These are phyloP conservation scores for Actinemys pallida DNA, from an alignment of 2,113 vertebrate species.

Conservation along the genomic window DNA sequence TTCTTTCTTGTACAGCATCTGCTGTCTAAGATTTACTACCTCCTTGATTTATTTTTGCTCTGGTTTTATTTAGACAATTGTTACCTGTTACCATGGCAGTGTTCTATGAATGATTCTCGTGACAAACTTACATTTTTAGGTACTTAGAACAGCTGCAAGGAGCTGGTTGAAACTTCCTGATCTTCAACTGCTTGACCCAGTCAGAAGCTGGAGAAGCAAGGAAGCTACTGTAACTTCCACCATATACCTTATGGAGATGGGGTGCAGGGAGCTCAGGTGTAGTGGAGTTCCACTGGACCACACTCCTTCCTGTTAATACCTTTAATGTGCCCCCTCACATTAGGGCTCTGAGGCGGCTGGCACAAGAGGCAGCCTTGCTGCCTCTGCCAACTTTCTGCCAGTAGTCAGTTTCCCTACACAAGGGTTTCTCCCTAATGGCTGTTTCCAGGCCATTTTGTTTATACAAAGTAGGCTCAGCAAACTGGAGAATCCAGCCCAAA, in stretches of 20 bases:
- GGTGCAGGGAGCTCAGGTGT: neutral
- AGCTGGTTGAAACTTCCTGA: neutral
- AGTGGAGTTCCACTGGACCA: neutral
- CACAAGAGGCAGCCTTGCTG: neutral
- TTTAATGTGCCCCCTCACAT: neutral
- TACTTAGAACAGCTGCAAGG: neutral
- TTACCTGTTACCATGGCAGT: neutral
- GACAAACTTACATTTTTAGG: neutral
- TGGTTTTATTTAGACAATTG: neutral
- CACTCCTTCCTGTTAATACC: neutral
- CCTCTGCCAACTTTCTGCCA: neutral
- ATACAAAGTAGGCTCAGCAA: neutral
- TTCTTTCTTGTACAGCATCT: neutral
- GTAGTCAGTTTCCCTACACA: neutral
- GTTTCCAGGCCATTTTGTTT: conserved; percentile 4
- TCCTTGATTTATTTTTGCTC: neutral
- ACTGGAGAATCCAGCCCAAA: neutral
- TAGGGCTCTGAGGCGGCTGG: neutral
- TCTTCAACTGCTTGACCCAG: neutral
- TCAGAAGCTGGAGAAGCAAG: neutral
- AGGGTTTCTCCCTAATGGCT: neutral
- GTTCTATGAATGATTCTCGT: neutral
- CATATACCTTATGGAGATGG: neutral
- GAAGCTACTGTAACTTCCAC: neutral
- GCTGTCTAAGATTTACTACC: neutral